These are phyloP conservation scores for Cyprinodon diabolis DNA, from an alignment of 2,797 vertebrate genomes.

Conservation along the genomic window DNA sequence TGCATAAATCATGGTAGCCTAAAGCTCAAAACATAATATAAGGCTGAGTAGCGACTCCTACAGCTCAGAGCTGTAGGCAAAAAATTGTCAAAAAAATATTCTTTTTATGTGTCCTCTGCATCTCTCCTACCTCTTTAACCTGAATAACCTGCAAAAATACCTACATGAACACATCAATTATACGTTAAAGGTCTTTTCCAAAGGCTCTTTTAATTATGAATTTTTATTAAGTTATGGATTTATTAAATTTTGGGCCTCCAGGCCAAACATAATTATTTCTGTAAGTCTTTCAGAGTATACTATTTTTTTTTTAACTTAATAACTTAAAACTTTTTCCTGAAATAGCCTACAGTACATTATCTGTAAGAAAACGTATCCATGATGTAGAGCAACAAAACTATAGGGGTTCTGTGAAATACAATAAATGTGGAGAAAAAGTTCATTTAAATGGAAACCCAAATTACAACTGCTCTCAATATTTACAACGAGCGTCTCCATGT, in stretches of 20 bases:
- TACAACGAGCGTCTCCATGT: constrained; percentile 1
- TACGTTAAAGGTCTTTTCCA: background rate
- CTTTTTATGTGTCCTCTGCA: background rate
- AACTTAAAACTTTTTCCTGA: background rate
- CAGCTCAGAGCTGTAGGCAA: background rate
- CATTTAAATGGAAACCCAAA: constrained; percentile 2
- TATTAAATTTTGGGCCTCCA: constrained; percentile 1
- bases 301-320: background rate
- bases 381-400: background rate
- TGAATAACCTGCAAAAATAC: background rate
- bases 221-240: constrained; percentile 11
- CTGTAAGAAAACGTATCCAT: background rate
- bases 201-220: constrained; percentile 9
- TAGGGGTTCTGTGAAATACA: background rate
- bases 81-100: background rate
- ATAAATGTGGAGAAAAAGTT: no score
- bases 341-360: background rate
- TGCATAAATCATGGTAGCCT: background rate
- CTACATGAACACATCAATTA: constrained; percentile 2
- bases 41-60: background rate
- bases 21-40: background rate
- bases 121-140: background rate
- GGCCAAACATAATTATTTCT: constrained; percentile 1
- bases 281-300: background rate
- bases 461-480: constrained; percentile 22